Evolutionary conservation across 2,113 vertebrate species (phyloP).

Genomic region (Eurypyga helias): DNA sequence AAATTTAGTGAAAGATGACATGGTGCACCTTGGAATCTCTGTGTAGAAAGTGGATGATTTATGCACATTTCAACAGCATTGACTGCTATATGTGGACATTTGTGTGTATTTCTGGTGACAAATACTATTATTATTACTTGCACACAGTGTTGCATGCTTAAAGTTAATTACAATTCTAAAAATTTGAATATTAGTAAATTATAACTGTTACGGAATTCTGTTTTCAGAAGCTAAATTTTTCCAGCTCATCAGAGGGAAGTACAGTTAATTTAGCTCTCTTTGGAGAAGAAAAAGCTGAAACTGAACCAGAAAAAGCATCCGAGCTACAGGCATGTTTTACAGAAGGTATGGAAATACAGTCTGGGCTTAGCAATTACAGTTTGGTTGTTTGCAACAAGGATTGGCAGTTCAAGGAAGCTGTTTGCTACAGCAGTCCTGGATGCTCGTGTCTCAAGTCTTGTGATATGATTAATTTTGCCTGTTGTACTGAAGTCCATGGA

Average conservation of each 20-base stretch:
- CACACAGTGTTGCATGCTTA: constrained; percentile 67
- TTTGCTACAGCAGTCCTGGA: background rate
- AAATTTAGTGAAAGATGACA: background rate
- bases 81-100: constrained; percentile 31
- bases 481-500: background rate
- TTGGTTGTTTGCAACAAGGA: background rate
- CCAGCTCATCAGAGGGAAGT: constrained; percentile 93
- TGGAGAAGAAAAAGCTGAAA: constrained; percentile 83
- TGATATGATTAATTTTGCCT: background rate
- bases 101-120: constrained; percentile 52
- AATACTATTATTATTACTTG: background rate
- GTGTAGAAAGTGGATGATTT: background rate
- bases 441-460: background rate
- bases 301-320: constrained; percentile 78
- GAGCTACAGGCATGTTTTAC: constrained; percentile 91
- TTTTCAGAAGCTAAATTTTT: constrained; percentile 79
- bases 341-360: constrained; percentile 76
- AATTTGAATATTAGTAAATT: background rate
- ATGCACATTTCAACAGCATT: constrained; percentile 63
- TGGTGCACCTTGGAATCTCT: background rate
- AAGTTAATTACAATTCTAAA: background rate
- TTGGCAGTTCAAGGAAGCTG: background rate
- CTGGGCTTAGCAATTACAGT: background rate
- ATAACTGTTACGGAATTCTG: constrained; percentile 35
- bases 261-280: constrained; percentile 84